Evolutionary conservation across 2,113 vertebrate genomes (phyloP), one percentile per base, ranked within the genome.

Genomic region (Chrysochloris asiatica): DNA sequence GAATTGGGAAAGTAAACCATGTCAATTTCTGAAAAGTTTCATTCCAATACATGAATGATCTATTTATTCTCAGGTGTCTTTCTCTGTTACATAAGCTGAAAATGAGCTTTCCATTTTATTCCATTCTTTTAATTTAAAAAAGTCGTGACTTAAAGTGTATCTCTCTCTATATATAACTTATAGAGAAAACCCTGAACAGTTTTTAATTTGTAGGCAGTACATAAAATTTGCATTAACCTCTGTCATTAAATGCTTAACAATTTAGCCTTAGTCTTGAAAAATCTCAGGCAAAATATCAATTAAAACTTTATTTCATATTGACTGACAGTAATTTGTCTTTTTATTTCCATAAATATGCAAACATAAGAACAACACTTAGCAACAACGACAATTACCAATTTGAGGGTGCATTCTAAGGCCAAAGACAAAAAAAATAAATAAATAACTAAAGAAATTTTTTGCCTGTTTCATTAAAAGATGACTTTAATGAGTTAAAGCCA

Each of bases 401-500:
- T 65, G 45, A 78, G 4, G 21, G 36, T 61, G 1, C 45, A 78
- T 71, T 87, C 14, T 4, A 76, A 19, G 22, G 56, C 50, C 36
- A 67, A 89, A 84, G 38, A 4, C 22, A 72, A 92, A 59, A 24
- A 38, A 36, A 84, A 47, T 24, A 11, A 50, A 50, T 50, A 16
- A 50, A 90, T 73, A 54, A 79, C 72, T 61, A 52, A 72, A 86
- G 13, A 81, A 3, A 80, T 78, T 61, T 2, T n/a, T n/a, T n/a
- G n/a, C 84, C 50, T 80, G 72, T 93, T 77, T 83, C n/a, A 86
- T 73, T 72, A 90, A 76, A 86, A 14, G 77, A 81, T 59, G 54
- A 22, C 13, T 22, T 86, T 24, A 36, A 0, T 80, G 16, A 16
- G 61, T 10, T 54, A n/a, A 76, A 0, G n/a, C 4, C 10, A 13